A percentile compares a stretch with the other conserved stretches of the same genome.
Conservation (phyloP, 2,888 invertebrate genomes). For the Drosophila parthenogenetica region DNA sequence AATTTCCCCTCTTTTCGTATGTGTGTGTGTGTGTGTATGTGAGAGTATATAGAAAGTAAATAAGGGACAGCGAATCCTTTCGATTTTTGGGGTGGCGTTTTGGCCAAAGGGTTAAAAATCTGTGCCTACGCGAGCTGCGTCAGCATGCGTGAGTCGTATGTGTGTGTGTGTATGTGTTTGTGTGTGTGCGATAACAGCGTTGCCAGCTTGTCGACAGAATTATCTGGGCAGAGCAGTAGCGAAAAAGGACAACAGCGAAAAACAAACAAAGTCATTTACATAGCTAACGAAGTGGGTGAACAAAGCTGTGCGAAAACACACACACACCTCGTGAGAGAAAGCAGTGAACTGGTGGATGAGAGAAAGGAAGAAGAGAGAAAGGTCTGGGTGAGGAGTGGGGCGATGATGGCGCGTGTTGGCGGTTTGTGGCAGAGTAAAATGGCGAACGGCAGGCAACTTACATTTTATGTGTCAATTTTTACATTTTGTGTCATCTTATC, state of each 20-base stretch:
- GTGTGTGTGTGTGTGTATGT: slow-evolving; percentile 7
- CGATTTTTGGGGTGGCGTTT: slow-evolving; percentile 58
- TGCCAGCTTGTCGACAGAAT: slow-evolving; percentile 72
- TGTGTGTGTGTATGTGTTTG: slow-evolving; percentile 23
- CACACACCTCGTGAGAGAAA: not conserved
- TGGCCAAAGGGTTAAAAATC: slow-evolving; percentile 77
- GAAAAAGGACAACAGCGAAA: slow-evolving; percentile 56
- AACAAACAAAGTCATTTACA: slow-evolving; percentile 79
- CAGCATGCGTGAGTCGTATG: slow-evolving; percentile 71
- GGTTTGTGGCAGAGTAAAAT: slow-evolving; percentile 69
- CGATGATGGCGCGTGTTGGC: slow-evolving; percentile 63
- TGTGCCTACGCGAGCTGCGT: slow-evolving; percentile 56
- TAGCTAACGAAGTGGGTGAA: slow-evolving; percentile 77
- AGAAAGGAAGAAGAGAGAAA: not conserved
- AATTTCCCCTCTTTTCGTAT: slow-evolving; percentile 67
- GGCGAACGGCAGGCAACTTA: slow-evolving; percentile 57
- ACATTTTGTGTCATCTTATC: slow-evolving; percentile 63
- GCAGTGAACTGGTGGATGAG: too few species aligned
- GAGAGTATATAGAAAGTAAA: slow-evolving; percentile 51
- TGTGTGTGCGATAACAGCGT: slow-evolving; percentile 60
- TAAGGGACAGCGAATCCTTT: slow-evolving; percentile 41
- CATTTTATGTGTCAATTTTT: slow-evolving; percentile 74
- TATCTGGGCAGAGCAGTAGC: slow-evolving; percentile 46
- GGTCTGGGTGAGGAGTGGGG: slow-evolving; percentile 8
- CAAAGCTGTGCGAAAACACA: slow-evolving; percentile 35